Evolutionary conservation across 2,113 vertebrate genomes (phyloP).

Genomic region (Corythornis cristatus): DNA sequence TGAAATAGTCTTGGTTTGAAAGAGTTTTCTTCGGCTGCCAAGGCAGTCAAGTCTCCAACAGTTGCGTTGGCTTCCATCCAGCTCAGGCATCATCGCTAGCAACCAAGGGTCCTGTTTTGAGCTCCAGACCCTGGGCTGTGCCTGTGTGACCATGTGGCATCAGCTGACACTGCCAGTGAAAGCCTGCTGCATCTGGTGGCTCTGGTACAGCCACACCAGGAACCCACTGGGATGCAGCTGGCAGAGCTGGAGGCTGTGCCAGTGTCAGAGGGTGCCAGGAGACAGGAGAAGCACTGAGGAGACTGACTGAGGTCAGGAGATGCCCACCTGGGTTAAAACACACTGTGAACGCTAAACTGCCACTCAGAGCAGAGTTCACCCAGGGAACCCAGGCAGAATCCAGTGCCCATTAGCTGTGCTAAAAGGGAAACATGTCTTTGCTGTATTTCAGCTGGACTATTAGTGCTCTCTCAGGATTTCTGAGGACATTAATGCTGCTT

Average conservation of each 20-base stretch:
- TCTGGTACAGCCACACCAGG: not conserved
- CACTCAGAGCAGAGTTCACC: not conserved
- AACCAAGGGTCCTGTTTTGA: not conserved
- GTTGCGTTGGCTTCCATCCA: not conserved
- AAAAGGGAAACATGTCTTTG: not conserved
- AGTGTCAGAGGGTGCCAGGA: not conserved
- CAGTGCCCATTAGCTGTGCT: not conserved
- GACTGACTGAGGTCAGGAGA: not conserved
- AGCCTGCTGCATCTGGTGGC: not conserved
- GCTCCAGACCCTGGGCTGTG: not conserved
- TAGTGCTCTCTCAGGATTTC: not conserved
- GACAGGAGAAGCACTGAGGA: not conserved
- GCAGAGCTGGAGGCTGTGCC: not conserved
- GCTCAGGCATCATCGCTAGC: not conserved
- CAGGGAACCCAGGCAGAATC: not conserved
- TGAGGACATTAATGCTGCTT: not conserved
- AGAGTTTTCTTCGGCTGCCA: not conserved
- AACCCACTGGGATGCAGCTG: not conserved
- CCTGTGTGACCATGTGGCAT: not conserved
- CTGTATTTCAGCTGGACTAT: not conserved
- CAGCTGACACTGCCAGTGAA: not conserved
- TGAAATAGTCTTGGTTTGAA: constrained; percentile 9
- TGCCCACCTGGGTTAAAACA: not conserved
- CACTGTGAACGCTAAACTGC: not conserved
- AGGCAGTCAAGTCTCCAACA: not conserved